Percentiles rank a stretch among this genome's conserved stretches.
These are phyloP conservation scores for Leptinotarsa rubiginosa DNA, from an alignment of 2,888 invertebrate genomes.

Conservation along the genomic window DNA sequence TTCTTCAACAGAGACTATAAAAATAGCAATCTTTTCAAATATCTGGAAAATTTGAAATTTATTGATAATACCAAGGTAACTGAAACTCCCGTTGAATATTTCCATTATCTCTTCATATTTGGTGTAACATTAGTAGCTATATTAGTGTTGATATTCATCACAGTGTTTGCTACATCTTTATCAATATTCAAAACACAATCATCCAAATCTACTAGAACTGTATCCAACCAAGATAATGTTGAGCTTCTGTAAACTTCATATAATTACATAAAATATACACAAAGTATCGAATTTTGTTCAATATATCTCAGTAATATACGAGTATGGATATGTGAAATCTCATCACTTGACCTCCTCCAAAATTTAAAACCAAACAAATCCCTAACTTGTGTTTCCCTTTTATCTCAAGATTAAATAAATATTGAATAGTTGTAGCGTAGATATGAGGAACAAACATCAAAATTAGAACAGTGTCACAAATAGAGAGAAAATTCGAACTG, in stretches of 20 bases:
- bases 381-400: no score
- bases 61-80: background rate
- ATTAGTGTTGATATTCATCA: background rate
- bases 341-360: no score
- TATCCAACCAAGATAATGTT: background rate
- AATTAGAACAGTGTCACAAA: no score
- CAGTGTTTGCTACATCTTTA: background rate
- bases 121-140: background rate
- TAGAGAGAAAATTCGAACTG: no score
- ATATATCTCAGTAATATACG: no score
- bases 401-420: no score
- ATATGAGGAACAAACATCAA: no score
- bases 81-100: background rate
- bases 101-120: background rate
- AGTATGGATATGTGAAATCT: no score
- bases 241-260: background rate
- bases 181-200: background rate
- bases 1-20: conserved; percentile 4
- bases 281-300: no score
- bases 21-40: conserved; percentile 7
- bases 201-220: background rate
- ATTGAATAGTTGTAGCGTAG: no score
- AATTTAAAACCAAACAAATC: no score
- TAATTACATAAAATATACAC: no score
- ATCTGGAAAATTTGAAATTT: background rate